Percentiles rank a stretch among this genome's conserved stretches.
Evolutionary conservation across 1,140 invertebrate species (phyloP).

Genomic region (Drosophila navojoa): DNA sequence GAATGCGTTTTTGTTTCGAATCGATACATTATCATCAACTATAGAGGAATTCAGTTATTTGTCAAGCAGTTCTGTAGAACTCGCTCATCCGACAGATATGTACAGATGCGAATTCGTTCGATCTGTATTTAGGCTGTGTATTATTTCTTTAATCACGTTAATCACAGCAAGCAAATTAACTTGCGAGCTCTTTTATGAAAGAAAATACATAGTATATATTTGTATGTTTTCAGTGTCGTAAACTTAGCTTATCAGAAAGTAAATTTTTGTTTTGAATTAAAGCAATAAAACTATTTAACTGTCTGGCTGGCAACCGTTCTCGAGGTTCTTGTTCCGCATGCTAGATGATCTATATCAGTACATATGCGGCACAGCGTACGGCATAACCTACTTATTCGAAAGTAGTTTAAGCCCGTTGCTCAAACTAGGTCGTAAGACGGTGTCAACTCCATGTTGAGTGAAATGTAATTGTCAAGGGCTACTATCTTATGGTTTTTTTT

Average conservation of each 20-base stretch:
- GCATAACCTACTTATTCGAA: conserved; percentile 15
- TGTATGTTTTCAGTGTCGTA: too few relatives aligned
- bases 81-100: not conserved
- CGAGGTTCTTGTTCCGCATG: conserved; percentile 2
- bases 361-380: conserved; percentile 18
- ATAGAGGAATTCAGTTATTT: not conserved
- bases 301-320: not conserved
- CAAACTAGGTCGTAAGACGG: conserved; percentile 14
- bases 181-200: too few relatives aligned
- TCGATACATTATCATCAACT: not conserved
- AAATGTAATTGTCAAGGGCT: not conserved
- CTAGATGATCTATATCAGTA: conserved; percentile 8
- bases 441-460: not conserved
- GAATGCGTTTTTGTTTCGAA: conserved; percentile 1
- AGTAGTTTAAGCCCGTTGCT: conserved; percentile 8
- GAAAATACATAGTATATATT: too few relatives aligned
- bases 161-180: too few relatives aligned
- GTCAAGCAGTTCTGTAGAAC: not conserved
- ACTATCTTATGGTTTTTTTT: not conserved
- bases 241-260: too few relatives aligned
- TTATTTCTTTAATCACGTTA: too few relatives aligned
- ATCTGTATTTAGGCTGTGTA: too few relatives aligned
- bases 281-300: too few relatives aligned
- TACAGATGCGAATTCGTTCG: not conserved
- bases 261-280: too few relatives aligned